A percentile compares a stretch with the other conserved stretches of the same genome.
Conservation (phyloP, 2,113 vertebrate genomes). For the Neolamprologus sp. region DNA sequence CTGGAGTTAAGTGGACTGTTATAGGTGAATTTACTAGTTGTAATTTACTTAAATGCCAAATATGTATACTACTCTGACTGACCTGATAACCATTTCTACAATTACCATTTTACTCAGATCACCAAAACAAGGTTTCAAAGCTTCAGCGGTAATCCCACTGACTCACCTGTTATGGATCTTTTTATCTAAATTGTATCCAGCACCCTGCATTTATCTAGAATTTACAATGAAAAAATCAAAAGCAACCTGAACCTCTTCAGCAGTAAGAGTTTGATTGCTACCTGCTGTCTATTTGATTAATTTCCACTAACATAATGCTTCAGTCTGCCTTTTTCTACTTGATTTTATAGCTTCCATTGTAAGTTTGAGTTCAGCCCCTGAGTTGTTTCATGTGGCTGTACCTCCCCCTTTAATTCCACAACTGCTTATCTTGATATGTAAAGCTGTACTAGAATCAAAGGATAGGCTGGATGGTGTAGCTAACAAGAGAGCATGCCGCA, state of each 20-base stretch:
- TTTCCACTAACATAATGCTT: background rate
- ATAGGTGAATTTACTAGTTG: background rate
- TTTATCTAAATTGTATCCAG: slow-evolving; percentile 11
- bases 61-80: background rate
- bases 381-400: background rate
- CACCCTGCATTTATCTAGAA: background rate
- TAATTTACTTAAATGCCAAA: background rate
- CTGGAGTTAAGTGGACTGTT: background rate
- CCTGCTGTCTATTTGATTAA: slow-evolving; percentile 18
- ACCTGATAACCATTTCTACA: background rate
- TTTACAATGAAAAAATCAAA: background rate
- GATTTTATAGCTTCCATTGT: background rate
- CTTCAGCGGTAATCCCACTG: background rate
- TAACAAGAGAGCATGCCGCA: slow-evolving; percentile 1
- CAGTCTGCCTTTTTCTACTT: background rate
- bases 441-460: slow-evolving; percentile 4
- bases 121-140: background rate
- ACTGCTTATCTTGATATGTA: slow-evolving; percentile 8
- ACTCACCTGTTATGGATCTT: background rate
- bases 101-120: background rate
- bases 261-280: background rate
- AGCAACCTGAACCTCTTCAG: background rate
- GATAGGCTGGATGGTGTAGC: background rate
- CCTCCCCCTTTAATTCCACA: background rate
- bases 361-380: background rate